Conservation (phyloP, 2,797 vertebrate genomes). For the Knipowitschia caucasica region DNA sequence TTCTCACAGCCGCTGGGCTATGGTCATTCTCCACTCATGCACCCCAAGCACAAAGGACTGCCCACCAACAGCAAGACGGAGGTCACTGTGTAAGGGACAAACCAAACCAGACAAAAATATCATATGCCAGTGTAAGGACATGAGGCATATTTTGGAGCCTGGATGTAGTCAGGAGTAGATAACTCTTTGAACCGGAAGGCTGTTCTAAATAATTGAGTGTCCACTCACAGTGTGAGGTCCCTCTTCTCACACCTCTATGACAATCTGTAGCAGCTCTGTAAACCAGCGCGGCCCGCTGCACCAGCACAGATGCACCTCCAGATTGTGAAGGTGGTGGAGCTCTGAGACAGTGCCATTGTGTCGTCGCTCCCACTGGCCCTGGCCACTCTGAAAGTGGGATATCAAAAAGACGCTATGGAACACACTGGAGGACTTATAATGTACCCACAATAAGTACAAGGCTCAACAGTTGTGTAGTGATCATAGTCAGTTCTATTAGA, state of each 20-base stretch:
- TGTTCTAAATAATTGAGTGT: constrained; percentile 63
- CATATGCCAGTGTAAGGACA: constrained; percentile 46
- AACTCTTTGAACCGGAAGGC: constrained; percentile 54
- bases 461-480: constrained; percentile 37
- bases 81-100: constrained; percentile 82
- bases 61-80: constrained; percentile 96
- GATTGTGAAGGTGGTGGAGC: constrained; percentile 30
- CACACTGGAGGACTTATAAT: constrained; percentile 31
- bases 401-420: constrained; percentile 57
- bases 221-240: constrained; percentile 49
- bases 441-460: constrained; percentile 43
- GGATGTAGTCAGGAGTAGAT: constrained; percentile 36
- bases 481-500: constrained; percentile 18
- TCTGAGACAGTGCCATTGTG: constrained; percentile 58
- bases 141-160: constrained; percentile 33
- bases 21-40: constrained; percentile 71
- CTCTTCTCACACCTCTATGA: constrained; percentile 32
- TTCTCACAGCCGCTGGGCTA: constrained; percentile 79
- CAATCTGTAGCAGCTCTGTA: constrained; percentile 36
- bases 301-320: constrained; percentile 18
- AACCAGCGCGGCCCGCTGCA: constrained; percentile 21
- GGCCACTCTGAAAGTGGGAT: constrained; percentile 51
- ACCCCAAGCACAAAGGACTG: constrained; percentile 84
- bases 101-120: constrained; percentile 53
- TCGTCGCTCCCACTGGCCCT: constrained; percentile 61